Percentiles rank a stretch among this genome's conserved stretches.
phyloP scores from a whole-genome alignment of 2,797 vertebrate species.

The Anguilla obscura region DNA sequence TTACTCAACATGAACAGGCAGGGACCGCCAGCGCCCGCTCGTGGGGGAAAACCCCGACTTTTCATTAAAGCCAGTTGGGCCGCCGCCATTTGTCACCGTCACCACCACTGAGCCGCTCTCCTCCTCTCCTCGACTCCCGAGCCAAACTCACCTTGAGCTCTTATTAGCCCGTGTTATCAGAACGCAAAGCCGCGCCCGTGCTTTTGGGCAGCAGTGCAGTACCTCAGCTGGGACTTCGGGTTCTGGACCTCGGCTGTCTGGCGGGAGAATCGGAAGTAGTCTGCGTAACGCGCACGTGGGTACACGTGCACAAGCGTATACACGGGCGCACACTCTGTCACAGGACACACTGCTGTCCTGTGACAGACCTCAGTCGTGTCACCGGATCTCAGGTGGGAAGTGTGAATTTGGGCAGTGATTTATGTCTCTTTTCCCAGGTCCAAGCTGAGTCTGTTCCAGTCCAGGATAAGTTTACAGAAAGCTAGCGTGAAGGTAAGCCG shows the following conservation, averaged over 20 bases:
- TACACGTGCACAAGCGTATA: neutral
- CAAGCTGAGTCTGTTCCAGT: conserved; percentile 97
- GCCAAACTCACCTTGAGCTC: neutral
- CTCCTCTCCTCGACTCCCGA: neutral
- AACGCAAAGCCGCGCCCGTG: neutral
- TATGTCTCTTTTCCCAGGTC: conserved; percentile 74
- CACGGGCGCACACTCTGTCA: neutral
- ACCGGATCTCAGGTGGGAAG: conserved; percentile 37
- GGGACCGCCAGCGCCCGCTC: conserved; percentile 37
- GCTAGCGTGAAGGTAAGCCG: conserved; percentile 93
- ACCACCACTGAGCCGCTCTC: neutral
- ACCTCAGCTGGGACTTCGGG: neutral
- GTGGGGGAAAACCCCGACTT: neutral
- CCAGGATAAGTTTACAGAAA: conserved; percentile 99
- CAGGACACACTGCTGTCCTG: no score
- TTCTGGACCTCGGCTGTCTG: neutral
- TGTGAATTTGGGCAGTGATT: conserved; percentile 52
- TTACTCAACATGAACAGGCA: conserved; percentile 47
- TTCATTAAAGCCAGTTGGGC: neutral
- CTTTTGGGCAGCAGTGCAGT: neutral
- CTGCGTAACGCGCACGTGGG: neutral
- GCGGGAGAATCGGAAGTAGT: neutral
- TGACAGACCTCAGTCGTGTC: conserved; percentile 33
- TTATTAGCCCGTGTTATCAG: neutral
- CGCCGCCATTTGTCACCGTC: neutral